These are phyloP conservation scores for Idaea biselata DNA, from an alignment of 2,888 invertebrate species.

Conservation along the genomic window DNA sequence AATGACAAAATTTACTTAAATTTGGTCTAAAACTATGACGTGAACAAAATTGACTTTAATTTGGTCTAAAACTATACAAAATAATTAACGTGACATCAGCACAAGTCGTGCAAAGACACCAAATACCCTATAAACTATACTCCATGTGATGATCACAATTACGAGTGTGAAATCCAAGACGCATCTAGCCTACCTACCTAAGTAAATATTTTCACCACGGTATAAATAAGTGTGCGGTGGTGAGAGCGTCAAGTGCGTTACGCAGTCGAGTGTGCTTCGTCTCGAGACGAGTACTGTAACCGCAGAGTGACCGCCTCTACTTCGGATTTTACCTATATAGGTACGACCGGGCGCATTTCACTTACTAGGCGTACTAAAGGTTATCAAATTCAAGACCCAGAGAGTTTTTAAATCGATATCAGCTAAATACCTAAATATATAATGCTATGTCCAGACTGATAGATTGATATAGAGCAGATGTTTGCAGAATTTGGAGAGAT, in stretches of 20 bases:
- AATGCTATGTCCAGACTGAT: too few species aligned
- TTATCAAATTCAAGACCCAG: background rate
- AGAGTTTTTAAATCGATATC: too few species aligned
- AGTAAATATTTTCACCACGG: conserved; percentile 12
- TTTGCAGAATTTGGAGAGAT: too few species aligned
- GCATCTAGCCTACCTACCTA: background rate
- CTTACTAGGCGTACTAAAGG: background rate
- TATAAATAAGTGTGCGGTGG: conserved; percentile 14
- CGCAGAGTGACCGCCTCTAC: background rate
- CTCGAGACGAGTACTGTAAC: background rate
- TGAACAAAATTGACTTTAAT: background rate
- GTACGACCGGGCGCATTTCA: background rate
- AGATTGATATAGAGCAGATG: too few species aligned
- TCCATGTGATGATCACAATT: background rate
- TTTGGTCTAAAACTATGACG: too few species aligned
- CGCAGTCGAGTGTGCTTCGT: conserved; percentile 4
- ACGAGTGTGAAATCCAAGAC: background rate
- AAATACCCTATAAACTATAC: background rate
- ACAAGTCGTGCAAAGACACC: background rate
- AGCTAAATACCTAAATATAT: too few species aligned
- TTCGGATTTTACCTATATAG: background rate
- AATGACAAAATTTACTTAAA: too few species aligned
- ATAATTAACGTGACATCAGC: background rate
- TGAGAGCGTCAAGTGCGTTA: conserved; percentile 11
- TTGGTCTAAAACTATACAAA: background rate